A percentile compares a stretch with the other conserved stretches of the same genome.
Evolutionary conservation across 35 echinoderm and acorn worm genomes (phyloP).

Genomic region (Lytechinus variegatus): DNA sequence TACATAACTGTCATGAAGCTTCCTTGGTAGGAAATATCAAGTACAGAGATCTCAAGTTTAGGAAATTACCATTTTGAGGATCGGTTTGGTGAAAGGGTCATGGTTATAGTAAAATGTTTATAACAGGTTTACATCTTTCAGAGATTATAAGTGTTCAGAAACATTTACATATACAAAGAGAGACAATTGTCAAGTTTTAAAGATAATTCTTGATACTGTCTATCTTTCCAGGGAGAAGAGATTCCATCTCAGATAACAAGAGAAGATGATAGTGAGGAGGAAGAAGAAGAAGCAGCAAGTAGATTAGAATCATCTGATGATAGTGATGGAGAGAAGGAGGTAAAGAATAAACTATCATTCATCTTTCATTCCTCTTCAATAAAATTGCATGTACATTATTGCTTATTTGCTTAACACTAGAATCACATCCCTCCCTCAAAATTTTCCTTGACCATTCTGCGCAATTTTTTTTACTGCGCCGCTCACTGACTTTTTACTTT

Average conservation of each 20-base stretch:
- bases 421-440: neutral
- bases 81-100: conserved; percentile 87
- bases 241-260: conserved; percentile 55
- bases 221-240: conserved; percentile 57
- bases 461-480: too few species aligned
- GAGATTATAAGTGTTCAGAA: too few species aligned
- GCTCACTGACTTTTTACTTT: too few species aligned
- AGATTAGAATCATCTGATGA: conserved; percentile 48
- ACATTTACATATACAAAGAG: too few species aligned
- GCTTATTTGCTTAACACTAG: neutral
- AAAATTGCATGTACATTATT: neutral
- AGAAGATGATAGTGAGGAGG: conserved; percentile 24
- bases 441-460: too few species aligned
- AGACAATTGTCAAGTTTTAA: too few species aligned
- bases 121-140: too few species aligned
- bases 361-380: neutral
- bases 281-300: conserved; percentile 44
- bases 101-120: conserved; percentile 54
- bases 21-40: conserved; percentile 99
- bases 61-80: neutral
- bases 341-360: neutral
- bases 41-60: conserved; percentile 93
- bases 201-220: neutral
- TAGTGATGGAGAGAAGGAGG: conserved; percentile 40
- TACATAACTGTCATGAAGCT: conserved; percentile 94